Base-by-base conservation (phyloP, 2,888 invertebrate genomes). In the Arctia plantaginis region DNA sequence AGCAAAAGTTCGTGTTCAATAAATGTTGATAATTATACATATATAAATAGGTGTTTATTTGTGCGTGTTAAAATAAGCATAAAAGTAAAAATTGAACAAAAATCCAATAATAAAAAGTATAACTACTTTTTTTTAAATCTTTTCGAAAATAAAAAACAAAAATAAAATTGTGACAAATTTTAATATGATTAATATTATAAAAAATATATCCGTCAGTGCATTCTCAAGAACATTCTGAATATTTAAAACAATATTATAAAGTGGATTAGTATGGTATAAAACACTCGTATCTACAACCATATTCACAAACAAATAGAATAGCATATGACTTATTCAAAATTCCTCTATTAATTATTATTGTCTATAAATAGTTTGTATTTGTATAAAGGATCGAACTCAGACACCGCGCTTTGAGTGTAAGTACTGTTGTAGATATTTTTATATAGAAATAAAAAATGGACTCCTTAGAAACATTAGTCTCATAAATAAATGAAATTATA, bases 31-130 rank as follows among this genome's bases (percentile, higher is more conserved):
- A 30, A 74, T 20, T 23, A 51, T 6, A 72, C 69, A 66, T 66
- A 71, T 41, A 23, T 35, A 4, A 59, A 62, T 35, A 47, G 62
- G 66, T 71, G 51, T 71, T n/a, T 10, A 55, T 59, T 72, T 77
- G 72, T 79, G 76, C 71, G 72, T 79, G 79, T 75, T 23, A 51
- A 51, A 44, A 71, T 59, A 81, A 79, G 82, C 84, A 72, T 27
- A 69, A 18, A 39, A 18, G 18, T 67, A 30, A 10, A 69, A 69
- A 51, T 51, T 3, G 3, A 2, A 69, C 55, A 51, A 35, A 6
- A 33, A 51, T 27, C 6, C 6, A 1, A 65, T 35, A 6, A n/a
- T n/a, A n/a, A n/a, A n/a, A n/a, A n/a, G n/a, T n/a, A n/a, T n/a
- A n/a, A n/a, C n/a, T n/a, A n/a, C n/a, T n/a, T n/a, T n/a, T n/a